Conservation (phyloP, 2,113 vertebrate genomes). For the Macquaria ambigua region DNA sequence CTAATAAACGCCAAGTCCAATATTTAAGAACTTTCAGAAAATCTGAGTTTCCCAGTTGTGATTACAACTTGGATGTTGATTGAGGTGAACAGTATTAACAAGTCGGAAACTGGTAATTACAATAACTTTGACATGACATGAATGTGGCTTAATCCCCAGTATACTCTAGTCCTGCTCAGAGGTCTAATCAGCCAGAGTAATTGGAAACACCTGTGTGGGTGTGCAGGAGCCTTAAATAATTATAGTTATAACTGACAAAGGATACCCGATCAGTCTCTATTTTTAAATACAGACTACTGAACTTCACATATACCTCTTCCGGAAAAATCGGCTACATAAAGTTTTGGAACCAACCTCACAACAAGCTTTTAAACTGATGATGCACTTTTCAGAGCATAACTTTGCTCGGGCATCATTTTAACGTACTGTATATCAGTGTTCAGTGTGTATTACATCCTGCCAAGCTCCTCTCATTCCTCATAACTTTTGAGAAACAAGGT, state of each 20-base stretch:
- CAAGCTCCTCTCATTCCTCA: neutral
- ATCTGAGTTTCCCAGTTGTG: too few relatives aligned
- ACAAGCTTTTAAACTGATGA: neutral
- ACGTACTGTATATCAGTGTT: neutral
- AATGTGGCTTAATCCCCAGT: neutral
- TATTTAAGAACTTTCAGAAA: neutral
- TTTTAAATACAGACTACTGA: neutral
- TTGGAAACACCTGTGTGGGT: neutral
- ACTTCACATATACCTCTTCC: neutral
- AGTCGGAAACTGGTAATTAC: neutral
- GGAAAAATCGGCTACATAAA: neutral
- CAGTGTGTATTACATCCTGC: neutral
- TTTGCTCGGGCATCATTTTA: neutral
- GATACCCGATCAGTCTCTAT: neutral
- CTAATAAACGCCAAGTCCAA: too few relatives aligned
- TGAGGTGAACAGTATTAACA: neutral
- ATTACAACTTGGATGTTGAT: neutral
- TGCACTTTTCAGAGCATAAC: neutral
- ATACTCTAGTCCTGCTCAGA: neutral
- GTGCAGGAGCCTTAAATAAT: neutral
- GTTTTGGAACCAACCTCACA: neutral
- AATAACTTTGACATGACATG: neutral
- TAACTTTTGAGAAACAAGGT: constrained; percentile 1
- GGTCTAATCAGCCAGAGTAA: neutral
- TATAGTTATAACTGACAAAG: neutral